A percentile compares a stretch with the other conserved stretches of the same genome.
These are phyloP conservation scores for Crossocerus cetratus DNA, from an alignment of 2,888 invertebrate genomes.

Conservation along the genomic window DNA sequence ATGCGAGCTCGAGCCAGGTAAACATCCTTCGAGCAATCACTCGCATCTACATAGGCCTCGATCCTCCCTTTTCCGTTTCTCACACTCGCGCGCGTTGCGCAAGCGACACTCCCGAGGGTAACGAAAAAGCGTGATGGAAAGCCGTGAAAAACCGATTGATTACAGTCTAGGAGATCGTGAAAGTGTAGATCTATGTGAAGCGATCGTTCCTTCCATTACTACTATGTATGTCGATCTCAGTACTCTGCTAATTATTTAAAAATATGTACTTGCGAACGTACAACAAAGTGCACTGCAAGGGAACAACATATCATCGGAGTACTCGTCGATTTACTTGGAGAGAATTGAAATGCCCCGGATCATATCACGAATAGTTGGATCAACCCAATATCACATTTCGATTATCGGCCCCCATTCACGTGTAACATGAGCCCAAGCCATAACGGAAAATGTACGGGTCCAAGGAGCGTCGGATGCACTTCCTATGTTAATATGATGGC, in stretches of 20 bases:
- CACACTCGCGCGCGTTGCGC: constrained; percentile 2
- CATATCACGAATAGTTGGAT: no score
- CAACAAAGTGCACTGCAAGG: no score
- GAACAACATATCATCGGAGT: no score
- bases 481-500: constrained; percentile 51
- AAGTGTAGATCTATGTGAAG: neutral
- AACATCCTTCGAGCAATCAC: constrained; percentile 4
- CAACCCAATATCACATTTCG: constrained; percentile 39
- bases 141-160: neutral
- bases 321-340: no score
- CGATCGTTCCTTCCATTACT: constrained; percentile 6
- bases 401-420: no score
- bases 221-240: neutral
- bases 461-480: constrained; percentile 22
- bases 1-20: constrained; percentile 4
- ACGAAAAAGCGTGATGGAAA: neutral
- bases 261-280: no score
- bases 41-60: neutral
- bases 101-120: neutral
- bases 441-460: constrained; percentile 48
- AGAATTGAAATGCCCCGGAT: no score
- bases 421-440: constrained; percentile 10
- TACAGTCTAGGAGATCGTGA: neutral
- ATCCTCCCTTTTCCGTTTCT: neutral
- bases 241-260: neutral